phyloP scores from a whole-genome alignment of 2,797 vertebrate genomes.

The Aselliscus stoliczkanus region DNA sequence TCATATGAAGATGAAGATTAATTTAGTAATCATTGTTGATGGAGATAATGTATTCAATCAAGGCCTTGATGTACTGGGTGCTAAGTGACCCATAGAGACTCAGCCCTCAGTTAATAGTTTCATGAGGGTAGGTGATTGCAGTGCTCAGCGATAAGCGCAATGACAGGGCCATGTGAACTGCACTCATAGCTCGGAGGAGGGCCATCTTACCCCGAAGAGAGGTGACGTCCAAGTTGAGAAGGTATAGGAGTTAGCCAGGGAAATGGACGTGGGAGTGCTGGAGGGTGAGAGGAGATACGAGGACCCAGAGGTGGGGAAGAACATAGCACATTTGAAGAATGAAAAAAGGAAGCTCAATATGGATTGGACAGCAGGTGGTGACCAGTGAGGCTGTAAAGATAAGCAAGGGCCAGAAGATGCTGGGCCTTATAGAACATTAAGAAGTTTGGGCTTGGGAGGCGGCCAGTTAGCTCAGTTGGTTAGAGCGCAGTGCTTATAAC shows the following conservation, averaged over 20 bases:
- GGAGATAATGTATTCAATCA: not conserved
- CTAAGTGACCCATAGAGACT: not conserved
- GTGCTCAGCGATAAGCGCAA: not conserved
- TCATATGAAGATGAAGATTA: not conserved
- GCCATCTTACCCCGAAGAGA: not conserved
- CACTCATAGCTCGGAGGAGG: not conserved
- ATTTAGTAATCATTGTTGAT: not conserved
- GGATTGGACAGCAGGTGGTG: not conserved
- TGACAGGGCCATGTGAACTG: not conserved
- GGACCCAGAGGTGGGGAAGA: not conserved
- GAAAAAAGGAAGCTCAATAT: not conserved
- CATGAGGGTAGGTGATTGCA: not conserved
- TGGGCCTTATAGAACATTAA: not conserved
- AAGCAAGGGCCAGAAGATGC: not conserved
- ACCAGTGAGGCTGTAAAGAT: not conserved
- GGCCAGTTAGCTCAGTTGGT: no score
- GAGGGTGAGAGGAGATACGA: not conserved
- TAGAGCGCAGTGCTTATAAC: no score
- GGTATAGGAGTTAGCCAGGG: not conserved
- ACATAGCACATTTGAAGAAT: not conserved
- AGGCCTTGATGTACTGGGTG: not conserved
- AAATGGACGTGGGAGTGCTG: not conserved
- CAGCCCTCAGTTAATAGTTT: not conserved
- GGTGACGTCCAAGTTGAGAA: not conserved
- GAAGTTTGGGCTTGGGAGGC: not conserved